phyloP scores from a whole-genome alignment of 1,140 invertebrate genomes.

The Maniola jurtina region DNA sequence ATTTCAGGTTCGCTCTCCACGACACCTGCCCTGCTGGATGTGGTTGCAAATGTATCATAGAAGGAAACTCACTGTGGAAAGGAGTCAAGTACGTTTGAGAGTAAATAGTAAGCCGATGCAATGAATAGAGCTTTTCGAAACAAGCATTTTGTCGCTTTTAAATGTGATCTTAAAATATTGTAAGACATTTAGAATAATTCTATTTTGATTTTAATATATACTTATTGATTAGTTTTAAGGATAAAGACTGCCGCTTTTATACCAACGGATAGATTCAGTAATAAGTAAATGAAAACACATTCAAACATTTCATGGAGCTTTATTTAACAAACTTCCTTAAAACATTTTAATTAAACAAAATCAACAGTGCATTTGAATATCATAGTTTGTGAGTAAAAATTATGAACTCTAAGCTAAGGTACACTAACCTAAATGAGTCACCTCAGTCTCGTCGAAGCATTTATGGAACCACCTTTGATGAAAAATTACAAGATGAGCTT shows the following conservation, averaged over 20 bases:
- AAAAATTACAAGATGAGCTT: too few relatives aligned
- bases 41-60: conserved; percentile 91
- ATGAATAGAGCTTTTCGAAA: not conserved
- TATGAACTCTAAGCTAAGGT: conserved; percentile 24
- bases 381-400: conserved; percentile 48
- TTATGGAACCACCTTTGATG: conserved; percentile 16
- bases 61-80: conserved; percentile 75
- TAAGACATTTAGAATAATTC: conserved; percentile 9
- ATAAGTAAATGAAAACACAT: conserved; percentile 50
- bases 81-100: conserved; percentile 57
- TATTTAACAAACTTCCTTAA: conserved; percentile 69
- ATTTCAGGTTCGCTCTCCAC: conserved; percentile 68
- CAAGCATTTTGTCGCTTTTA: not conserved
- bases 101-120: not conserved
- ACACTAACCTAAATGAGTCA: conserved; percentile 46
- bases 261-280: conserved; percentile 32
- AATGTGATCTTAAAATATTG: conserved; percentile 6
- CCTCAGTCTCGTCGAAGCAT: conserved; percentile 61
- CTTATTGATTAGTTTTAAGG: conserved; percentile 24
- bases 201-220: conserved; percentile 14
- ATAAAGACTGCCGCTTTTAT: conserved; percentile 54
- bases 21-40: conserved; percentile 86
- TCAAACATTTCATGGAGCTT: conserved; percentile 45
- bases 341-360: conserved; percentile 51
- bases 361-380: conserved; percentile 53